Evolutionary conservation across 2,888 invertebrate genomes (phyloP).

Genomic region (Temnothorax rugatulus): DNA sequence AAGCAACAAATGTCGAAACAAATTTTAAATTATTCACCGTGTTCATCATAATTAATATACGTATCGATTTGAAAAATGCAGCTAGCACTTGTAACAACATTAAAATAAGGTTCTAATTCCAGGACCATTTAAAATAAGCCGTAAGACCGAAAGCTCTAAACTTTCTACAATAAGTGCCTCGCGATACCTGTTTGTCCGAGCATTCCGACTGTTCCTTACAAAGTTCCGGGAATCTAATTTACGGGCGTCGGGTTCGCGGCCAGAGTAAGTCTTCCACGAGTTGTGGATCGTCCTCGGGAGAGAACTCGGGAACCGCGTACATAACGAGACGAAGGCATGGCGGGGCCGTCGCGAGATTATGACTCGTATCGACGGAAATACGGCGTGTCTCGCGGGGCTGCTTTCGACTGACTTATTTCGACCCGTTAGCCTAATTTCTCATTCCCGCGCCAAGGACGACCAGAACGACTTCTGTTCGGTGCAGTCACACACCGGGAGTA

Average conservation of each 20-base stretch:
- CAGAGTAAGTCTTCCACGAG: constrained; percentile 21
- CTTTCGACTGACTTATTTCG: constrained; percentile 68
- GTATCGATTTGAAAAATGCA: not conserved
- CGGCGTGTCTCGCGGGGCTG: constrained; percentile 31
- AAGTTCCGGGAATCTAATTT: constrained; percentile 40
- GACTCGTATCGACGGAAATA: constrained; percentile 37
- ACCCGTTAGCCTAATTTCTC: constrained; percentile 78
- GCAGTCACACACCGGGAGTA: constrained; percentile 29
- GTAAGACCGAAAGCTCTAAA: not conserved
- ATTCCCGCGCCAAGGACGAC: constrained; percentile 73
- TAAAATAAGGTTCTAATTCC: not conserved
- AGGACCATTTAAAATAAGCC: not conserved
- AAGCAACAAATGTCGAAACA: not conserved
- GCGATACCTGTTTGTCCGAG: constrained; percentile 3
- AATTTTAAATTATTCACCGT: not conserved
- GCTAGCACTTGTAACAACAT: not conserved
- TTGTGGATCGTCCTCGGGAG: constrained; percentile 11
- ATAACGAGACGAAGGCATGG: constrained; percentile 33
- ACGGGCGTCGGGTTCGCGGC: constrained; percentile 22
- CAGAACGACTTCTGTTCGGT: constrained; percentile 57
- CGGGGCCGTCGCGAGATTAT: constrained; percentile 28
- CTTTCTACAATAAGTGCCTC: not conserved
- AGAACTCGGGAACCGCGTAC: not conserved
- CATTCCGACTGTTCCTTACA: constrained; percentile 4
- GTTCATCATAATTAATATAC: not conserved